A percentile compares a stretch with the other conserved stretches of the same genome.
Conservation (phyloP, 2,888 invertebrate species). For the Eudasyphora cyanicolor region DNA sequence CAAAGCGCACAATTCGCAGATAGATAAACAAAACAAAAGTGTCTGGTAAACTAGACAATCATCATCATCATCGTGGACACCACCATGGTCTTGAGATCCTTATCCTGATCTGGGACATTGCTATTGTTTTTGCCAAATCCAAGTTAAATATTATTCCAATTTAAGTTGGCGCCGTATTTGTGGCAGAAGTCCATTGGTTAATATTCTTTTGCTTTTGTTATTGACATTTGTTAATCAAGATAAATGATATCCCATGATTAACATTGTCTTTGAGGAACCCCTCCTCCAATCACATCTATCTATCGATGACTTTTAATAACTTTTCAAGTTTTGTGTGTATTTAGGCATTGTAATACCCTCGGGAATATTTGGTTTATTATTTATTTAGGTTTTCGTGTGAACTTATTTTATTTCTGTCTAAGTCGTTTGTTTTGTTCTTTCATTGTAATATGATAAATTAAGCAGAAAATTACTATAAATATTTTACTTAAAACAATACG, state of each 20-base stretch:
- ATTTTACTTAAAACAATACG: not conserved
- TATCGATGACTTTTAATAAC: slow-evolving; percentile 7
- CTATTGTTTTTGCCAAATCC: slow-evolving; percentile 6
- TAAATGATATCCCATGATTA: slow-evolving; percentile 24
- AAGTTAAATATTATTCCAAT: not conserved
- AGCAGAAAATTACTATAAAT: not conserved
- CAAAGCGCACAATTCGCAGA: not conserved
- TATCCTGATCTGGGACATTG: too few species aligned
- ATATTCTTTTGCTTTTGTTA: slow-evolving; percentile 15
- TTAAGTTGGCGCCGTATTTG: not conserved
- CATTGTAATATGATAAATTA: not conserved
- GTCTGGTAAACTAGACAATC: not conserved
- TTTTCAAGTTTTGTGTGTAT: not conserved
- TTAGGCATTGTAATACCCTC: slow-evolving; percentile 1
- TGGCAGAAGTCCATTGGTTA: too few species aligned
- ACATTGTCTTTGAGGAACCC: not conserved
- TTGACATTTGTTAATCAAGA: slow-evolving; percentile 40
- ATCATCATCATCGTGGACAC: not conserved
- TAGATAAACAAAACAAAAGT: not conserved
- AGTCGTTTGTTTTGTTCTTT: not conserved
- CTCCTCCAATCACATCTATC: not conserved
- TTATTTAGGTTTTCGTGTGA: not conserved
- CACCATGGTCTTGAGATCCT: not conserved
- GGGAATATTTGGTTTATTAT: not conserved
- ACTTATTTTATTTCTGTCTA: too few species aligned